These are phyloP conservation scores for Archivesica marissinica DNA, from an alignment of 1,140 invertebrate genomes.

Conservation along the genomic window DNA sequence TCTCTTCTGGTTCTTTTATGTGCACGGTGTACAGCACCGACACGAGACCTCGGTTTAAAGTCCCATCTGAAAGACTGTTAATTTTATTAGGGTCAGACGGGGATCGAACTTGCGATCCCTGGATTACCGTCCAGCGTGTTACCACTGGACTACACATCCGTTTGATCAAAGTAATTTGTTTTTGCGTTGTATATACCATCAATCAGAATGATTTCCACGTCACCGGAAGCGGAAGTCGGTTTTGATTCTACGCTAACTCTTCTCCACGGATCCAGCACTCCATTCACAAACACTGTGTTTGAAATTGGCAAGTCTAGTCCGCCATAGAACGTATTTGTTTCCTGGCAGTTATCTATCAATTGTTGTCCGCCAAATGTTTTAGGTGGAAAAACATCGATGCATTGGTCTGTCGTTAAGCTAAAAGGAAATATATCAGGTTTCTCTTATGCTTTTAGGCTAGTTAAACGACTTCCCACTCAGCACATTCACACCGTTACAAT, in stretches of 20 bases:
- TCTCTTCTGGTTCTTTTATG: too few relatives aligned
- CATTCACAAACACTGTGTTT: slow-evolving; percentile 94
- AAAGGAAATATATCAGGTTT: slow-evolving; percentile 35
- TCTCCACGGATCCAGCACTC: slow-evolving; percentile 96
- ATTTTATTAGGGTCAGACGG: too few relatives aligned
- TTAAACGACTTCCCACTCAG: too few relatives aligned
- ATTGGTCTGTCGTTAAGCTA: slow-evolving; percentile 92
- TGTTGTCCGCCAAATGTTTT: slow-evolving; percentile 85
- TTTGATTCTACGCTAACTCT: slow-evolving; percentile 85
- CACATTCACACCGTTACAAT: too few relatives aligned
- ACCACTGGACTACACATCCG: too few relatives aligned
- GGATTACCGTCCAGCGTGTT: too few relatives aligned
- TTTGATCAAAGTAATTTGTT: too few relatives aligned
- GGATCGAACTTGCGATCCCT: too few relatives aligned
- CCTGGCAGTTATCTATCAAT: slow-evolving; percentile 86
- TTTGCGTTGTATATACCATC: too few relatives aligned
- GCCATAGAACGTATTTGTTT: slow-evolving; percentile 92
- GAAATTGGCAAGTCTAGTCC: slow-evolving; percentile 88
- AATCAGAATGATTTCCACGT: slow-evolving; percentile 62
- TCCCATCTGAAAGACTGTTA: too few relatives aligned
- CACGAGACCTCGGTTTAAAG: too few relatives aligned
- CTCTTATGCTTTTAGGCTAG: neutral
- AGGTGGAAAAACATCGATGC: slow-evolving; percentile 89
- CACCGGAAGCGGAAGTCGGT: slow-evolving; percentile 63
- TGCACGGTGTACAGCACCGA: too few relatives aligned